Percentiles rank a stretch among this genome's conserved stretches.
Evolutionary conservation across 1,140 invertebrate species (phyloP).

Genomic region (Caenorhabditis inopinata): DNA sequence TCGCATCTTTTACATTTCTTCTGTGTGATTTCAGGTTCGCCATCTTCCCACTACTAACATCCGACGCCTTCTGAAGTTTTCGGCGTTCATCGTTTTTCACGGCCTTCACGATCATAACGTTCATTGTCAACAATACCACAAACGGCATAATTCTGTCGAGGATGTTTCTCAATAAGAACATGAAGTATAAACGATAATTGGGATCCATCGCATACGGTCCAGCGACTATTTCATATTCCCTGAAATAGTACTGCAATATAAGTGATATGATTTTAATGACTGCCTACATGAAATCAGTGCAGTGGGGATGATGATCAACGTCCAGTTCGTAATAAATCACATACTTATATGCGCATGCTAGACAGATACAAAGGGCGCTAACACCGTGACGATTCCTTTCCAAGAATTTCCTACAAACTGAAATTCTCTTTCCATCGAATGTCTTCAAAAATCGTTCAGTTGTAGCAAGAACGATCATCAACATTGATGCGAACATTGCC

Average conservation of each 20-base stretch:
- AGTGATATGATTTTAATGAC: neutral
- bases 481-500: constrained; percentile 63
- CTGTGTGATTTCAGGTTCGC: constrained; percentile 49
- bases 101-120: constrained; percentile 58
- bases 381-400: constrained; percentile 57
- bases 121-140: constrained; percentile 58
- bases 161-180: constrained; percentile 59
- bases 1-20: constrained; percentile 57
- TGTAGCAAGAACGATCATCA: constrained; percentile 61
- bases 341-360: constrained; percentile 58
- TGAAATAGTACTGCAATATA: constrained; percentile 15
- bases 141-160: constrained; percentile 59
- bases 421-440: constrained; percentile 52
- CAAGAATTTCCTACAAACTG: constrained; percentile 54
- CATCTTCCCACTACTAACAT: constrained; percentile 23
- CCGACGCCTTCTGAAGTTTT: neutral
- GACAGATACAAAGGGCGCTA: constrained; percentile 47
- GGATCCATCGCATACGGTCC: constrained; percentile 40
- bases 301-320: constrained; percentile 54
- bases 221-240: constrained; percentile 51
- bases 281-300: constrained; percentile 48
- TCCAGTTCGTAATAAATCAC: constrained; percentile 62
- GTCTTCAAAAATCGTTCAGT: constrained; percentile 60
- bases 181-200: constrained; percentile 59
- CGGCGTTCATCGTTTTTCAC: constrained; percentile 52